Conservation (phyloP, 2,888 invertebrate species). For the Caenorhabditis japonica region DNA sequence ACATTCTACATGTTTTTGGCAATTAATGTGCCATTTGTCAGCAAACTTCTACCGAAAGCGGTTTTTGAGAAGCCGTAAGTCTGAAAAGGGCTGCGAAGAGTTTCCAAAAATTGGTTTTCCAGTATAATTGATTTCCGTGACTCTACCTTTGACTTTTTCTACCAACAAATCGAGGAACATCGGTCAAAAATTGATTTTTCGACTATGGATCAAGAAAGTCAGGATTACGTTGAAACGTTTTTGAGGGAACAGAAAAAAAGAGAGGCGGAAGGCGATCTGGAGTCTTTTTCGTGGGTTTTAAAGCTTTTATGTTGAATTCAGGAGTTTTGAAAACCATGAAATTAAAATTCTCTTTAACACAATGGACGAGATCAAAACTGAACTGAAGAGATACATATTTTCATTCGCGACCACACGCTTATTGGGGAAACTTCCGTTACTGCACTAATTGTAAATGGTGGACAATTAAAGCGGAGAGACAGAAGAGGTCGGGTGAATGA, state of each 20-base stretch:
- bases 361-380: no score
- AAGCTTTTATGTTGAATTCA: no score
- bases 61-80: constrained; percentile 16
- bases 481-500: no score
- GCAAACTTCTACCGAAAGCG: constrained; percentile 5
- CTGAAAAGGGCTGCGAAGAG: no score
- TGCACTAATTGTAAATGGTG: no score
- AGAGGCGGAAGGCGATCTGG: constrained; percentile 35
- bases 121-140: constrained; percentile 44
- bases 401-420: no score
- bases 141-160: constrained; percentile 47
- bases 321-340: no score
- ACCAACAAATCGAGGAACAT: constrained; percentile 47
- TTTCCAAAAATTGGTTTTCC: no score
- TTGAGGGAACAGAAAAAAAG: constrained; percentile 53
- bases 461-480: no score
- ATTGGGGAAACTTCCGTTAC: no score
- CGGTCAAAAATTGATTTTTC: constrained; percentile 42
- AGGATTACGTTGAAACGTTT: constrained; percentile 55
- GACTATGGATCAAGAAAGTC: constrained; percentile 16
- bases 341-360: no score
- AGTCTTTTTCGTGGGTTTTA: constrained; percentile 10
- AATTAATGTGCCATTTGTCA: constrained; percentile 9
- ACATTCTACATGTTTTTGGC: background rate
- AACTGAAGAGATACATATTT: no score